Evolutionary conservation across 2,113 vertebrate species (phyloP).

Genomic region (Corythaixoides concolor): DNA sequence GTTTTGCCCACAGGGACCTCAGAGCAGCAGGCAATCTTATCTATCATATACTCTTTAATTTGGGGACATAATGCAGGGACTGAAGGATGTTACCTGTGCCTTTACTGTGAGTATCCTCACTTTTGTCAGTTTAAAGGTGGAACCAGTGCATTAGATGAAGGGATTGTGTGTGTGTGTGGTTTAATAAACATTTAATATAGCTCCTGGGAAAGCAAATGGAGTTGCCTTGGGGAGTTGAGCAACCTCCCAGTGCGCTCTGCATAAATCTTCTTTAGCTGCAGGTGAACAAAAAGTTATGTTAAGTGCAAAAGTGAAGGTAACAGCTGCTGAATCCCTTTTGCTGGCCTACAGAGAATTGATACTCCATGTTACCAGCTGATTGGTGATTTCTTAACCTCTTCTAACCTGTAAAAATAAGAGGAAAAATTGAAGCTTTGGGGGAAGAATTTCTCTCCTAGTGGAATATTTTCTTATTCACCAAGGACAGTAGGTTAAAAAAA

Average conservation of each 20-base stretch:
- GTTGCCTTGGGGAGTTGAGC: conserved; percentile 71
- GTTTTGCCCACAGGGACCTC: background rate
- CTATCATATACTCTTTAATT: background rate
- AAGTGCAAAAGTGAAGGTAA: conserved; percentile 72
- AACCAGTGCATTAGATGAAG: conserved; percentile 25
- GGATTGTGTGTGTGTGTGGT: background rate
- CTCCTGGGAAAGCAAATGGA: conserved; percentile 74
- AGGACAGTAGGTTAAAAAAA: conserved; percentile 58
- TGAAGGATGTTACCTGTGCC: background rate
- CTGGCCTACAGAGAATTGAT: conserved; percentile 67
- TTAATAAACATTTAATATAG: conserved; percentile 68
- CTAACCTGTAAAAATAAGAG: conserved; percentile 58
- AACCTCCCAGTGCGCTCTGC: conserved; percentile 60
- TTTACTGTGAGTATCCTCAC: background rate
- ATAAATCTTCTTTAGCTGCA: conserved; percentile 74
- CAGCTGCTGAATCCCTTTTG: conserved; percentile 74
- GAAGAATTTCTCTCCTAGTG: conserved; percentile 13
- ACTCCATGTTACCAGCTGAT: conserved; percentile 44
- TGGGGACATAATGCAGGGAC: background rate
- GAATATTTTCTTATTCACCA: conserved; percentile 49
- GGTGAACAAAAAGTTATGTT: conserved; percentile 78
- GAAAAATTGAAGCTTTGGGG: conserved; percentile 37
- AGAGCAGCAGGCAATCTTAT: background rate
- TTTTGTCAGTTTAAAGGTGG: conserved; percentile 21
- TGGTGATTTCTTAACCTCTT: conserved; percentile 67